phyloP scores from a whole-genome alignment of 2,888 invertebrate genomes.

The Mayetiola destructor region DNA sequence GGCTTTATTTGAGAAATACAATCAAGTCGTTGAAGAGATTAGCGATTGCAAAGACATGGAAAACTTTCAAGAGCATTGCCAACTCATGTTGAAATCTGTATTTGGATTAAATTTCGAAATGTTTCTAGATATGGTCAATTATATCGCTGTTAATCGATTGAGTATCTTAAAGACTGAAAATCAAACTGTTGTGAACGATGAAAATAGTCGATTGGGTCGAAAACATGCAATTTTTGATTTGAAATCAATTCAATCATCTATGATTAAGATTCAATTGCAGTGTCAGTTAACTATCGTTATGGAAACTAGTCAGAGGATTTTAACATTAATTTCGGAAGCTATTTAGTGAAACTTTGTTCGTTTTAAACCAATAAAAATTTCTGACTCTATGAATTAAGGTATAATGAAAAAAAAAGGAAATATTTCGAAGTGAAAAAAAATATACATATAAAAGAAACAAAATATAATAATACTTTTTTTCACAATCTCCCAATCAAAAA shows the following conservation, averaged over 20 bases:
- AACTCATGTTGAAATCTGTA: constrained; percentile 58
- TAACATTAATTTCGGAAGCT: too few relatives aligned
- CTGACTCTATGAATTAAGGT: too few relatives aligned
- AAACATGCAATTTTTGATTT: constrained; percentile 20
- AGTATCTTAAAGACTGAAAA: constrained; percentile 15
- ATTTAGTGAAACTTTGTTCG: too few relatives aligned
- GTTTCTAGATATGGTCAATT: constrained; percentile 51
- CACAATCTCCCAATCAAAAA: too few relatives aligned
- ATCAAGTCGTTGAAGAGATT: constrained; percentile 62
- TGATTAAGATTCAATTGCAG: too few relatives aligned
- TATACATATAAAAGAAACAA: too few relatives aligned
- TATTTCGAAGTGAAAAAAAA: too few relatives aligned
- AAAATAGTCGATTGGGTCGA: constrained; percentile 14
- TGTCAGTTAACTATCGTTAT: too few relatives aligned
- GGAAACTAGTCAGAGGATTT: too few relatives aligned
- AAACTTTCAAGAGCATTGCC: constrained; percentile 63
- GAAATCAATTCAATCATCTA: constrained; percentile 13
- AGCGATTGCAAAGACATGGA: constrained; percentile 60
- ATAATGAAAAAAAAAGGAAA: too few relatives aligned
- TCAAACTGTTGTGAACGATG: neutral
- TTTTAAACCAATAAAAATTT: too few relatives aligned
- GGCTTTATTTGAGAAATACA: constrained; percentile 47
- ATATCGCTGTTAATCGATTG: constrained; percentile 47
- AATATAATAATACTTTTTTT: too few relatives aligned
- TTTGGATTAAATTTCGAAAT: constrained; percentile 62